These are phyloP conservation scores for Carollia perspicillata DNA, from an alignment of 2,113 vertebrate genomes.

Conservation along the genomic window DNA sequence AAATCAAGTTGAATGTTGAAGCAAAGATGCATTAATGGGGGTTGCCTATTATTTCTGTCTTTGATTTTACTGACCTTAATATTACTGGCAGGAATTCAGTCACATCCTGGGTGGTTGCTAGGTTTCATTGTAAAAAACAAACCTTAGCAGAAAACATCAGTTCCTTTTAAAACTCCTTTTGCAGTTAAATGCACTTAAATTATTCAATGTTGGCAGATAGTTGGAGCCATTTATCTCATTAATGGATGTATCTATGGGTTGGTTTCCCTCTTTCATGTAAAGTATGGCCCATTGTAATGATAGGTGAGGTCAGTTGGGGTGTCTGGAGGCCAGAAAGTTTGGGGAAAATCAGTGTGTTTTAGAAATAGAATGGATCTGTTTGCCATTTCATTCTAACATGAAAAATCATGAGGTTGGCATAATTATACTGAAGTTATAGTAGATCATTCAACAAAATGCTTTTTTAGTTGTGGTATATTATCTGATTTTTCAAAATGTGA, in stretches of 20 bases:
- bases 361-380: background rate
- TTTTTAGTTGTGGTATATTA: conserved; percentile 34
- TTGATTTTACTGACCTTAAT: conserved; percentile 22
- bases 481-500: conserved; percentile 60
- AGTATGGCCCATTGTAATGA: conserved; percentile 16
- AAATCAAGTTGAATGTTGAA: background rate
- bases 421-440: conserved; percentile 55
- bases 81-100: background rate
- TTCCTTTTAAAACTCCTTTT: conserved; percentile 48
- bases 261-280: background rate
- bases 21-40: background rate
- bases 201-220: background rate
- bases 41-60: background rate
- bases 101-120: background rate
- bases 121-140: background rate
- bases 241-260: background rate
- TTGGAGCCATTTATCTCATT: background rate
- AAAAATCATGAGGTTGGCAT: background rate
- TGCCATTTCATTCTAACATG: conserved; percentile 30
- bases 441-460: conserved; percentile 53
- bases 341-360: background rate
- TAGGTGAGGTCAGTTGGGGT: background rate
- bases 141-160: background rate
- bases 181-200: background rate
- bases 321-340: conserved; percentile 22